Conservation (phyloP, 2,888 invertebrate species). For the Drosophila paracracens region DNA sequence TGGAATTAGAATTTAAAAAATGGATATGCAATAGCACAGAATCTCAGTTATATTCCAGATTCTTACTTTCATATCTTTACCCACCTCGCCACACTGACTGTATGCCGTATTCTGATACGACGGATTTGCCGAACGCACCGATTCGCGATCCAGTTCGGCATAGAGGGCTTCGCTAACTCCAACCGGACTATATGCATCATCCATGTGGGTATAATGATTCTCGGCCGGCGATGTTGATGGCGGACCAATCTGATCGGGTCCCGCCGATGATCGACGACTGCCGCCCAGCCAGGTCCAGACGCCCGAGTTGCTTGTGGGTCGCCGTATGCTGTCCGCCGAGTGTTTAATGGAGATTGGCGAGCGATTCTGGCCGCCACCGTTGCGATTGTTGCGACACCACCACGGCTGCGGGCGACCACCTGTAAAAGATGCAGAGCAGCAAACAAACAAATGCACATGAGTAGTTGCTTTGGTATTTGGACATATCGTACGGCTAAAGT, state of each 20-base stretch:
- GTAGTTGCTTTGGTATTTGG: conserved; percentile 56
- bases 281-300: conserved; percentile 85
- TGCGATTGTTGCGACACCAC: conserved; percentile 85
- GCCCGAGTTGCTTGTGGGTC: conserved; percentile 85
- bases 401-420: conserved; percentile 84
- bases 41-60: background rate
- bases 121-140: conserved; percentile 86
- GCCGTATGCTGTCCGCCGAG: conserved; percentile 85
- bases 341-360: conserved; percentile 84
- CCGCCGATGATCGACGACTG: conserved; percentile 83
- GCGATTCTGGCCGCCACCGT: conserved; percentile 82
- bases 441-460: conserved; percentile 29
- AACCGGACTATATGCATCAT: conserved; percentile 87
- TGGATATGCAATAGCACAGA: background rate
- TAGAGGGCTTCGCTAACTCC: conserved; percentile 88
- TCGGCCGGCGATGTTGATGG: conserved; percentile 87
- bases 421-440: conserved; percentile 49
- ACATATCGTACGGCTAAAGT: background rate
- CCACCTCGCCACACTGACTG: conserved; percentile 86
- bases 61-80: conserved; percentile 4
- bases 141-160: conserved; percentile 89
- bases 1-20: background rate
- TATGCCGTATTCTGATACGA: conserved; percentile 91
- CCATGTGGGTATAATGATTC: conserved; percentile 91
- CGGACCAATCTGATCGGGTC: conserved; percentile 86